phyloP scores from a whole-genome alignment of 1,140 invertebrate genomes.

The Philopotamus ludificatus region DNA sequence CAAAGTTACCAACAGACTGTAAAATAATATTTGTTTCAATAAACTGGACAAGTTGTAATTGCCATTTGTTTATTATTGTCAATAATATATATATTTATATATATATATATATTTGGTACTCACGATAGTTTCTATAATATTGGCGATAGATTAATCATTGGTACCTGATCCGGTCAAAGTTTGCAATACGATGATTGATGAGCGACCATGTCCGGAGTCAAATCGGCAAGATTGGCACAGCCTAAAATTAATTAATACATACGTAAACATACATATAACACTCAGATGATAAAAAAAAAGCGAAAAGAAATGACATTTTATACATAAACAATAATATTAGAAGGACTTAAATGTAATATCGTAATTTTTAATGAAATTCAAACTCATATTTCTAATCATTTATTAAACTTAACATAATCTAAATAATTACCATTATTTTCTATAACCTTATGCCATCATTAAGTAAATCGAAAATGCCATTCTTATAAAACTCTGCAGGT shows the following conservation, averaged over 20 bases:
- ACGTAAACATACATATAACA: neutral
- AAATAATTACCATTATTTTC: too few species aligned
- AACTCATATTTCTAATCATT: too few species aligned
- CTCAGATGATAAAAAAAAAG: slow-evolving; percentile 17
- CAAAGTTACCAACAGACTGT: slow-evolving; percentile 35
- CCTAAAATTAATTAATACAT: slow-evolving; percentile 50
- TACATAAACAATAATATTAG: too few species aligned
- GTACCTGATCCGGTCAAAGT: slow-evolving; percentile 49
- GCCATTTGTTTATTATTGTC: slow-evolving; percentile 40
- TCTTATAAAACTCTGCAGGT: too few species aligned
- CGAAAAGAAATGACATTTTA: too few species aligned
- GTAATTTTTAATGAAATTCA: too few species aligned
- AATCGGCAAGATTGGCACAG: slow-evolving; percentile 62
- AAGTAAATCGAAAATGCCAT: too few species aligned
- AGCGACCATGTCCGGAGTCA: slow-evolving; percentile 66
- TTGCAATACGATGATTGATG: slow-evolving; percentile 66
- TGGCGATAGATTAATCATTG: neutral
- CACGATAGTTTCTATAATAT: too few species aligned
- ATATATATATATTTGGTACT: too few species aligned
- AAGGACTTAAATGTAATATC: too few species aligned
- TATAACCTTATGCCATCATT: too few species aligned
- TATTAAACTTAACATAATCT: too few species aligned
- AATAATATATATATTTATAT: neutral
- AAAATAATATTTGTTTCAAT: slow-evolving; percentile 40
- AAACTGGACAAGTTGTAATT: slow-evolving; percentile 40